phyloP scores from a whole-genome alignment of 2,797 vertebrate species.

The Telmatherina bonti region DNA sequence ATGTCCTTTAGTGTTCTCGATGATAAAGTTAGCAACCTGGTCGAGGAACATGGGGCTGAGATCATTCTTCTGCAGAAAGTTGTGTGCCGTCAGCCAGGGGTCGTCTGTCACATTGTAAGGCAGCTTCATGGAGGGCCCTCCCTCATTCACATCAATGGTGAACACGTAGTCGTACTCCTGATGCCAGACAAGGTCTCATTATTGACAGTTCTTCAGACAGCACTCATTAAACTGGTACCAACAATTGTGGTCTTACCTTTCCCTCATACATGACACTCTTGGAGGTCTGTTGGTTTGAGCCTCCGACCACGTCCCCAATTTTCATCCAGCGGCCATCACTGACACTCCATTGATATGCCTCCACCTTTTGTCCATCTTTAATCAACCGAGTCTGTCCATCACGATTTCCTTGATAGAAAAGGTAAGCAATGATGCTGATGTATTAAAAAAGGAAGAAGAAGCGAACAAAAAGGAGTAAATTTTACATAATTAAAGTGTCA shows the following conservation, averaged over 20 bases:
- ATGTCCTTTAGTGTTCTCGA: constrained; percentile 95
- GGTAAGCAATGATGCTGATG: not conserved
- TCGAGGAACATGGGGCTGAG: constrained; percentile 96
- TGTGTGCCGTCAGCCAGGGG: constrained; percentile 96
- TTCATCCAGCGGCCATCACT: constrained; percentile 93
- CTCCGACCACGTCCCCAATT: constrained; percentile 97
- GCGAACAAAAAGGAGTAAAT: not conserved
- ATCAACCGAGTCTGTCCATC: constrained; percentile 97
- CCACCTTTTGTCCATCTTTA: constrained; percentile 90
- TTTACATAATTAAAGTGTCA: not conserved
- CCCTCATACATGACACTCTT: constrained; percentile 95
- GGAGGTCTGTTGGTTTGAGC: constrained; percentile 92
- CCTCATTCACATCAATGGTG: constrained; percentile 96
- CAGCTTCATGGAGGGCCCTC: constrained; percentile 93
- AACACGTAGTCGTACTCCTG: constrained; percentile 99
- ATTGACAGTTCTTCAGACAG: not conserved
- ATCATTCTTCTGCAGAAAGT: constrained; percentile 96
- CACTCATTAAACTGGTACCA: fast-evolving
- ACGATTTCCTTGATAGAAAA: constrained; percentile 85
- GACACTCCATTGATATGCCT: constrained; percentile 97
- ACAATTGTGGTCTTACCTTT: constrained; percentile 84
- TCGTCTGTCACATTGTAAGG: constrained; percentile 94
- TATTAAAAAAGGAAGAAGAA: not conserved
- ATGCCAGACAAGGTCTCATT: constrained; percentile 2
- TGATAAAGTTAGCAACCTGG: constrained; percentile 98